Evolutionary conservation across 2,113 vertebrate species (phyloP).

Genomic region (Carassius auratus): DNA sequence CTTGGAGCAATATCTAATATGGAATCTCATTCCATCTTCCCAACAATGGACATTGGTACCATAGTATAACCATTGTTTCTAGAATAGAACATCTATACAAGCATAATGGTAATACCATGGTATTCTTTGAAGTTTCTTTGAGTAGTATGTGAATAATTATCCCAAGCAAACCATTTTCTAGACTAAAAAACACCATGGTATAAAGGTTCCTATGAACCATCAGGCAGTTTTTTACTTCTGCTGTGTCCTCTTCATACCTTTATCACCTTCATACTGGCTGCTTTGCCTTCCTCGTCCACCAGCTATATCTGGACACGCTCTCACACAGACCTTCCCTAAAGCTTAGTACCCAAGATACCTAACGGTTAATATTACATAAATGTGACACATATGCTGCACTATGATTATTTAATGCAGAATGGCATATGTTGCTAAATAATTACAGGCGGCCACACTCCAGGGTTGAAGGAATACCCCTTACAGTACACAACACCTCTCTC

Average conservation of each 20-base stretch:
- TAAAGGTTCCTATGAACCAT: neutral
- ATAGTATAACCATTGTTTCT: neutral
- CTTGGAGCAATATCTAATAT: neutral
- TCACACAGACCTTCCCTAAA: slow-evolving; percentile 13
- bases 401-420: slow-evolving; percentile 55
- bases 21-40: neutral
- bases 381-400: slow-evolving; percentile 40
- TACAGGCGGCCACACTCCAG: slow-evolving; percentile 41
- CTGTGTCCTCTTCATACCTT: slow-evolving; percentile 9
- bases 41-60: neutral
- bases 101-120: neutral
- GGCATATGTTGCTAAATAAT: slow-evolving; percentile 53
- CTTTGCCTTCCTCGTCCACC: neutral
- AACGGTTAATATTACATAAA: slow-evolving; percentile 32
- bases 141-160: neutral
- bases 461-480: slow-evolving; percentile 47
- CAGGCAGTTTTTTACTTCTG: neutral
- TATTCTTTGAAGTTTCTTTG: neutral
- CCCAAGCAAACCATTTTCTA: neutral
- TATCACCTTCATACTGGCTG: neutral
- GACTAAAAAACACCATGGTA: neutral
- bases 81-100: neutral
- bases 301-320: slow-evolving; percentile 3
- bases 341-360: slow-evolving; percentile 17
- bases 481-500: slow-evolving; percentile 30